Base-by-base conservation (phyloP, 2,113 vertebrate species). In the Alectura lathami region DNA sequence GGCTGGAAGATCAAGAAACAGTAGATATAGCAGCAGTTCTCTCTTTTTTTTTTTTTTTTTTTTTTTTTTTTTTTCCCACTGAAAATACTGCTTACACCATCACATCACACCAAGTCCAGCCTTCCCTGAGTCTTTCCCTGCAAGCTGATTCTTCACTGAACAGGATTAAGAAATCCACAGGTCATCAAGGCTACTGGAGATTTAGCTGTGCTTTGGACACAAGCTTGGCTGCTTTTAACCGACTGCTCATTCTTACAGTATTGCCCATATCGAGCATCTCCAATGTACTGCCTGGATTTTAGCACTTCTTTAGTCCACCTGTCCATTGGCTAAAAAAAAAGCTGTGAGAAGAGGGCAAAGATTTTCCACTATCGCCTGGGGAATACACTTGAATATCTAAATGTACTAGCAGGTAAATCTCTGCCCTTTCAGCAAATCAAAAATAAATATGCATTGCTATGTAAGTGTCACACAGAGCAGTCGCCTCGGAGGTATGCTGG, bases 391-490 rank as follows among this genome's bases (percentile, higher is more conserved):
- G 53, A 67, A 89, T 53, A 66, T 40, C 34, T 77, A 83, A 87
- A 85, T 70, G 66, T 60, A 43, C 38, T 30, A 67, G 29, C 23
- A 95, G 59, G 91, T 91, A 94, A 89, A 79, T 83, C 67, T 87
- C 50, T 32, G 6, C 13, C 54, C 74, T 82, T 91, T 59, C 40
- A 45, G 36, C 30, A 85, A 94, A 89, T 76, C 60, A 95, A 89
- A 95, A 96, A 89, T 79, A 94, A 95, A 89, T 30, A 88, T 82
- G 45, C 63, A 85, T 42, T 22, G 73, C 18, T 69, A 69, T 13
- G 13, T 17, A 50, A 51, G 43, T 40, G 67, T 70, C 63, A 45
- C 29, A 59, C 12, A 85, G 74, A 56, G 59, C 32, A 27, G 70
- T 54, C 1, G 7, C 83, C 72, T 77, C 70, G 54, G 54, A 91